Percentiles rank a stretch among this genome's conserved stretches.
Evolutionary conservation across 2,888 invertebrate species (phyloP).

Genomic region (Formica aserva): DNA sequence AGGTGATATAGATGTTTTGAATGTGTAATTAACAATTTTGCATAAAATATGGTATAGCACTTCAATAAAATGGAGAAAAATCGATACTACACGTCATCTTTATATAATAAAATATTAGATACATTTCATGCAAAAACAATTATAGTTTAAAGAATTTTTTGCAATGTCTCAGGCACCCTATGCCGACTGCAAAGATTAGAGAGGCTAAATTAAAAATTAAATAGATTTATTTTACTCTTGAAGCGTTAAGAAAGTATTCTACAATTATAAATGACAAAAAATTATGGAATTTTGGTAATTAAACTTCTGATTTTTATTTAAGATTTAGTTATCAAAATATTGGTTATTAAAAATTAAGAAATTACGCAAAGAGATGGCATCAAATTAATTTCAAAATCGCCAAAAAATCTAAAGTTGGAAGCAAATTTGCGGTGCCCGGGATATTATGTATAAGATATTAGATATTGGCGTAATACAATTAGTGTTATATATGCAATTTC

Average conservation of each 20-base stretch:
- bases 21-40: slow-evolving; percentile 58
- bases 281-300: background rate
- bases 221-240: slow-evolving; percentile 3
- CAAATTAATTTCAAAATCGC: slow-evolving; percentile 11
- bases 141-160: slow-evolving; percentile 63
- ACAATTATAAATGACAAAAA: background rate
- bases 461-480: slow-evolving; percentile 54
- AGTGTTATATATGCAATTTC: slow-evolving; percentile 67
- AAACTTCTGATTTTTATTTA: background rate
- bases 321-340: background rate
- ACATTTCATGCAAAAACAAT: slow-evolving; percentile 59
- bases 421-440: slow-evolving; percentile 17
- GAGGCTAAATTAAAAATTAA: slow-evolving; percentile 37
- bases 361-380: background rate
- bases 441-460: slow-evolving; percentile 30
- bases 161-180: slow-evolving; percentile 59
- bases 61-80: slow-evolving; percentile 57
- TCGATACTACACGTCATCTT: slow-evolving; percentile 47
- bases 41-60: slow-evolving; percentile 61
- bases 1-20: slow-evolving; percentile 71
- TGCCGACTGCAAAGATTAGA: slow-evolving; percentile 14
- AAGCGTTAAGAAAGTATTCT: background rate
- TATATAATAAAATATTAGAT: slow-evolving; percentile 59
- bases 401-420: slow-evolving; percentile 19
- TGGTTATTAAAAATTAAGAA: slow-evolving; percentile 9